phyloP scores from a whole-genome alignment of 92 coral and sea anemone species.

The Palythoa grandis region DNA sequence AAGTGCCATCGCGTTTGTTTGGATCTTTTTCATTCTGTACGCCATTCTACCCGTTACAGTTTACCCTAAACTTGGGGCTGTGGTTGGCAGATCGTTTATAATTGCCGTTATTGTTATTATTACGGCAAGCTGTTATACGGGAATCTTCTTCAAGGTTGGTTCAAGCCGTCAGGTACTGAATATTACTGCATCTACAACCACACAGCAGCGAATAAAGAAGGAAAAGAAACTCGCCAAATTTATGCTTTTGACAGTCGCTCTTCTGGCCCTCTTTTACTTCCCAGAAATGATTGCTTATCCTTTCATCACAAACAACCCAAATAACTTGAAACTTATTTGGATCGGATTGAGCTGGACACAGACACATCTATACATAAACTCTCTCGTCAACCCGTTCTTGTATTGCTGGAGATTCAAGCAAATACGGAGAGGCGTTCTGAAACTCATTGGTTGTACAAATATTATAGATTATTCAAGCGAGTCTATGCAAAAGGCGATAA shows the following conservation, averaged over 20 bases:
- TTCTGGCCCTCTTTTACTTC: constrained; percentile 14
- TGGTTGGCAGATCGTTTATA: background rate
- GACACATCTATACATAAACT: background rate
- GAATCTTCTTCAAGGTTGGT: background rate
- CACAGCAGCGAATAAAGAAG: constrained; percentile 16
- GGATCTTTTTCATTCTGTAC: background rate
- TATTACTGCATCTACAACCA: background rate
- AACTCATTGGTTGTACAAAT: background rate
- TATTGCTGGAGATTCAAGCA: constrained; percentile 17
- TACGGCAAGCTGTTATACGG: constrained; percentile 14
- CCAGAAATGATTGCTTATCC: constrained; percentile 23
- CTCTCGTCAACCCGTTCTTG: constrained; percentile 18
- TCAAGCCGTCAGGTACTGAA: background rate
- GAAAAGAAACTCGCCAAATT: background rate
- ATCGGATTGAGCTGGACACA: constrained; percentile 21
- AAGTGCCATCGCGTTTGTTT: background rate
- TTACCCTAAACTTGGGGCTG: background rate
- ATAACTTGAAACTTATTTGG: background rate
- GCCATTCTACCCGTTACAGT: background rate
- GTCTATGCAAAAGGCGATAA: background rate
- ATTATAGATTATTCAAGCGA: background rate
- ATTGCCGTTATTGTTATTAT: background rate
- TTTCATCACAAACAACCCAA: background rate
- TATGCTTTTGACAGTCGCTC: background rate
- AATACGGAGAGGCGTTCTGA: constrained; percentile 10